These are phyloP conservation scores for Tiphia femorata DNA, from an alignment of 2,888 invertebrate species.

Conservation along the genomic window DNA sequence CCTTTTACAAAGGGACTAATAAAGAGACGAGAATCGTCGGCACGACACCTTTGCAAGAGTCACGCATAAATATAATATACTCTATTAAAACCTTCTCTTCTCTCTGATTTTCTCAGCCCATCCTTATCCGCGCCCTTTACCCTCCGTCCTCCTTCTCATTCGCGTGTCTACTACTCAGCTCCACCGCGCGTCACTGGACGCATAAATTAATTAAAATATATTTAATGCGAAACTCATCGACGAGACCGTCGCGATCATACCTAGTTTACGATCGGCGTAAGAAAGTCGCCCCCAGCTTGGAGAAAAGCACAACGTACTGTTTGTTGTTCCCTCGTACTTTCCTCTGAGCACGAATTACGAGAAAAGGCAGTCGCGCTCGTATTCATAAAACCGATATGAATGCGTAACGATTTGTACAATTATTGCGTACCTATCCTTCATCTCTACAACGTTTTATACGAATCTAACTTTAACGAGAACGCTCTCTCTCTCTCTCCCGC, in stretches of 20 bases:
- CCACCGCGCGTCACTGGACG: slow-evolving; percentile 26
- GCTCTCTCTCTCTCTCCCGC: too few relatives aligned
- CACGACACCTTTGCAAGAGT: slow-evolving; percentile 53
- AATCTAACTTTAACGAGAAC: too few relatives aligned
- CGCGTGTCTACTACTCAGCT: slow-evolving; percentile 4
- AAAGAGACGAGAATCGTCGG: slow-evolving; percentile 28
- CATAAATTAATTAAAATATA: slow-evolving; percentile 46
- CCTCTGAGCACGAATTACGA: too few relatives aligned
- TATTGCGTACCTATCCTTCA: not conserved
- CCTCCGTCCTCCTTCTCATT: slow-evolving; percentile 20
- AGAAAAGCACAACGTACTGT: too few relatives aligned
- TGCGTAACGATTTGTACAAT: not conserved
- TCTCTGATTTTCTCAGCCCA: slow-evolving; percentile 15
- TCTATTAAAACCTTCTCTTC: slow-evolving; percentile 37
- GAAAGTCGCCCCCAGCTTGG: slow-evolving; percentile 24
- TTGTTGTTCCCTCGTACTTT: too few relatives aligned
- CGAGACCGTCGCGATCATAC: slow-evolving; percentile 36
- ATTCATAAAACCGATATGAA: not conserved
- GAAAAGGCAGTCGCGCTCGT: not conserved
- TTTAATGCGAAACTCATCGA: slow-evolving; percentile 38
- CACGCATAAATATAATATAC: slow-evolving; percentile 57
- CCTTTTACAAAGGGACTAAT: slow-evolving; percentile 33
- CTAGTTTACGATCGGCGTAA: slow-evolving; percentile 44
- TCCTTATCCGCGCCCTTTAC: too few relatives aligned
- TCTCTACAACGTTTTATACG: not conserved